Conservation (phyloP, 2,797 vertebrate genomes). For the Coregonus suidteri region DNA sequence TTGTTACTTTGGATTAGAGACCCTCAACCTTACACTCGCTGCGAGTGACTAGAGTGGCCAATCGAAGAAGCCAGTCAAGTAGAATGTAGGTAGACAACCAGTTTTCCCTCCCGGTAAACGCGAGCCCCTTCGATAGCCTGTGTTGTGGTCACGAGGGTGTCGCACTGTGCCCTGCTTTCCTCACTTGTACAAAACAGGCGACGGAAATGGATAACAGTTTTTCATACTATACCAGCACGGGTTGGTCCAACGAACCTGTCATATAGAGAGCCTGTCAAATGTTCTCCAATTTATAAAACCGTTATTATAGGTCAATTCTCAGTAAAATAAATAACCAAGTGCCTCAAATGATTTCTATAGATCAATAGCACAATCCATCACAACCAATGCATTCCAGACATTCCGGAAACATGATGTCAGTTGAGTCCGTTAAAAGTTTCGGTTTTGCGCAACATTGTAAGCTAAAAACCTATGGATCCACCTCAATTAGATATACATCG, state of each 20-base stretch:
- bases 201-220: conserved; percentile 5
- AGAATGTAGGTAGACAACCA: neutral
- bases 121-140: neutral
- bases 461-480: neutral
- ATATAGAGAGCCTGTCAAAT: neutral
- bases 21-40: neutral
- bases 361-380: neutral
- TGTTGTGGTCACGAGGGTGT: conserved; percentile 5
- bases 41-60: neutral
- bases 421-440: neutral
- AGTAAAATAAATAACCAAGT: neutral
- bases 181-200: conserved; percentile 5
- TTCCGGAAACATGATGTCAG: neutral
- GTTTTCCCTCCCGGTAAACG: conserved; percentile 4
- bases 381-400: neutral
- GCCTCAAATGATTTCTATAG: neutral
- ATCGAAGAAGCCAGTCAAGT: neutral
- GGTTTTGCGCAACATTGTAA: neutral
- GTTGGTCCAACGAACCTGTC: neutral
- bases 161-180: conserved; percentile 5
- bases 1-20: neutral
- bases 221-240: neutral
- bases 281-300: neutral
- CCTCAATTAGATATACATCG: neutral
- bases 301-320: neutral